Conservation (phyloP, 2,797 vertebrate species). For the Darevskia mixta region DNA sequence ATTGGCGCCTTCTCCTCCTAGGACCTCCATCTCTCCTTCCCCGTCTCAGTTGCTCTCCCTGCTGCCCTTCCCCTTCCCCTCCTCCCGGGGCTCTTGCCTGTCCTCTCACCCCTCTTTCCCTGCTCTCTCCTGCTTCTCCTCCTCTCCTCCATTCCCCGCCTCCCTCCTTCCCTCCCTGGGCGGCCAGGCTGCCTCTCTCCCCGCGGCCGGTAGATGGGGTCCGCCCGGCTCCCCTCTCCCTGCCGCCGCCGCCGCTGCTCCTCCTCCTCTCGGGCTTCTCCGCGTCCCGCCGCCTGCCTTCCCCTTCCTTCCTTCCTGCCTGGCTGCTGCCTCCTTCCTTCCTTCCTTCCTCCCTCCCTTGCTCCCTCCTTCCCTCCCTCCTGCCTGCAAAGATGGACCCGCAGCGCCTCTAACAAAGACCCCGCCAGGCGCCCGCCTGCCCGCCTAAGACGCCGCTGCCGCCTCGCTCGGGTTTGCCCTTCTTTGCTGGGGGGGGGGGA, state of each 20-base stretch:
- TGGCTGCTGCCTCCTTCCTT: not conserved
- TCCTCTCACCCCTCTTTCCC: not conserved
- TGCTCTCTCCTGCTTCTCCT: not conserved
- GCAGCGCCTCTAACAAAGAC: constrained; percentile 36
- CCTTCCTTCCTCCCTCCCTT: not conserved
- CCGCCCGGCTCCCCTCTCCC: not conserved
- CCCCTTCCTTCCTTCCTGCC: not conserved
- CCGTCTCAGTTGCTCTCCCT: not conserved
- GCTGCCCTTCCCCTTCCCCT: not conserved
- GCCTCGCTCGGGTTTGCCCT: constrained; percentile 7
- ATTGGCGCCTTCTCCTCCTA: not conserved
- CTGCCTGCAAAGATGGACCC: constrained; percentile 33
- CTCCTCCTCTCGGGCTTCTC: too few relatives aligned
- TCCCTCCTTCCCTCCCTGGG: not conserved
- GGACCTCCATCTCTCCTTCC: not conserved
- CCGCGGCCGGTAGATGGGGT: constrained; percentile 19
- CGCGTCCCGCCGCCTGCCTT: not conserved
- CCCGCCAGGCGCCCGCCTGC: not conserved
- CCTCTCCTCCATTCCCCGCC: not conserved
- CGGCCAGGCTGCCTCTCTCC: constrained; percentile 1
- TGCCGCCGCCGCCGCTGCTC: not conserved
- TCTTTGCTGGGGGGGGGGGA: not conserved
- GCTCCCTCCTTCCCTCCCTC: not conserved
- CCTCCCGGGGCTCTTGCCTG: too few relatives aligned
- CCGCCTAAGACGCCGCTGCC: not conserved